Evolutionary conservation across 2,888 invertebrate species (phyloP).

Genomic region (Acleris laterana): DNA sequence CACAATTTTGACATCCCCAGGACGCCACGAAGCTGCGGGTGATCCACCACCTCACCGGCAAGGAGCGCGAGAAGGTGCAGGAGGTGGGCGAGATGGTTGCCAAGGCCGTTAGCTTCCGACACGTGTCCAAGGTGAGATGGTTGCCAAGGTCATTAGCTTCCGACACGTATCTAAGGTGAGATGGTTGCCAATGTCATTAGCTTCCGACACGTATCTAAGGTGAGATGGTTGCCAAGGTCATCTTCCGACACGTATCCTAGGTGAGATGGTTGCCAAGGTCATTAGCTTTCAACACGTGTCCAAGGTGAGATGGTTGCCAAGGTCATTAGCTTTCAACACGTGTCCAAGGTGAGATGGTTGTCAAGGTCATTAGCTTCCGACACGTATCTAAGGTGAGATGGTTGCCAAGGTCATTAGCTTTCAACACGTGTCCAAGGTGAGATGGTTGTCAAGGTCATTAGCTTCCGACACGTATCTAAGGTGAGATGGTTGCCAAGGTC

Average conservation of each 20-base stretch:
- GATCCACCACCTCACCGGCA: constrained; percentile 53
- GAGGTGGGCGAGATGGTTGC: constrained; percentile 71
- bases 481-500: too few relatives aligned
- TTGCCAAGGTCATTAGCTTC: constrained; percentile 58
- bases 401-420: too few relatives aligned
- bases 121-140: constrained; percentile 66
- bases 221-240: too few relatives aligned
- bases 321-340: constrained; percentile 66
- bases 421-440: constrained; percentile 54
- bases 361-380: constrained; percentile 54
- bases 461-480: too few relatives aligned
- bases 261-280: constrained; percentile 41
- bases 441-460: too few relatives aligned
- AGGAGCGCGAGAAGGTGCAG: constrained; percentile 59
- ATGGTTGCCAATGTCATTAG: too few relatives aligned
- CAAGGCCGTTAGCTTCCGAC: constrained; percentile 67
- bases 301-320: constrained; percentile 61
- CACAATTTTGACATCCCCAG: too few relatives aligned
- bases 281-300: too few relatives aligned
- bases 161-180: constrained; percentile 64
- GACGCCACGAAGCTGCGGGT: constrained; percentile 49
- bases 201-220: too few relatives aligned
- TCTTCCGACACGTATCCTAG: constrained; percentile 68
- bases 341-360: constrained; percentile 66
- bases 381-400: constrained; percentile 63